Percentiles rank a stretch among this genome's conserved stretches.
Conservation (phyloP, 2,113 vertebrate genomes). For the Gopherus evgoodei region DNA sequence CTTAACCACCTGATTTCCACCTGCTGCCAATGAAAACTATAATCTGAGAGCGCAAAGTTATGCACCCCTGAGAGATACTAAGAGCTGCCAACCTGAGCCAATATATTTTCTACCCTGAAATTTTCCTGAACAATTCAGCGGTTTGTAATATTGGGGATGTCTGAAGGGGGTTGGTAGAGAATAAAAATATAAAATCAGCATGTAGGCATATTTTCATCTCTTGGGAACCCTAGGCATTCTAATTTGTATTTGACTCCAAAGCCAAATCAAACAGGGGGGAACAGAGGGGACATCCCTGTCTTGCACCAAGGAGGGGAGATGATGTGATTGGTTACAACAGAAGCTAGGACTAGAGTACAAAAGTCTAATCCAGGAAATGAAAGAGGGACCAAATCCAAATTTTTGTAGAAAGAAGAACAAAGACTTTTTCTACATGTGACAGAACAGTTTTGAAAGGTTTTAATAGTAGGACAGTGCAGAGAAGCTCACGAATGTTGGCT, state of each 20-base stretch:
- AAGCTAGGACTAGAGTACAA: not conserved
- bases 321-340: not conserved
- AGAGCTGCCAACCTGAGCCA: not conserved
- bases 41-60: not conserved
- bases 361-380: not conserved
- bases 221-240: not conserved
- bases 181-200: not conserved
- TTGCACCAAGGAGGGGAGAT: not conserved
- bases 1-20: not conserved
- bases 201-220: not conserved
- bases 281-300: not conserved
- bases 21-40: not conserved
- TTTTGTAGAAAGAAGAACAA: not conserved
- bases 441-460: not conserved
- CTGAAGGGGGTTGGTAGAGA: not conserved
- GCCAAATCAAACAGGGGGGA: not conserved
- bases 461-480: not conserved
- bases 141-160: not conserved
- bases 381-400: not conserved
- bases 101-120: not conserved
- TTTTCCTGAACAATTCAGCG: not conserved
- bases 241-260: not conserved
- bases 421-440: not conserved
- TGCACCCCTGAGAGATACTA: not conserved
- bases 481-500: not conserved